A percentile compares a stretch with the other conserved stretches of the same genome.
phyloP scores from a whole-genome alignment of 2,888 invertebrate genomes.

The Cephalotes varians region DNA sequence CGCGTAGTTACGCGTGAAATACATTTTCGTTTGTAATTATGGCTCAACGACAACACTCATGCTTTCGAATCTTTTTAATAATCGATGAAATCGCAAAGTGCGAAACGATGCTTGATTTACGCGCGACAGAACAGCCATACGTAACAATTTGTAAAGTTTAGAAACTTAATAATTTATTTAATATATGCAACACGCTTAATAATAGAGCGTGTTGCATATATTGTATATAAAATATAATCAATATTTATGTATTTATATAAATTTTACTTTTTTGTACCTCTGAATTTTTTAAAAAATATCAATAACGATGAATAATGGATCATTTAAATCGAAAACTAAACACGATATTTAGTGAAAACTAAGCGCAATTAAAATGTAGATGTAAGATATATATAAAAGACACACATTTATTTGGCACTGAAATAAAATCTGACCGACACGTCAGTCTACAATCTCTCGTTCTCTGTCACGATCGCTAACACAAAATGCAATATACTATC shows the following conservation, averaged over 20 bases:
- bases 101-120: neutral
- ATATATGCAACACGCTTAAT: neutral
- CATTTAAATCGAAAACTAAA: neutral
- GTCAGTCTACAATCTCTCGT: neutral
- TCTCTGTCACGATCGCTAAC: constrained; percentile 16
- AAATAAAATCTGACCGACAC: neutral
- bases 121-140: neutral
- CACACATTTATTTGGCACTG: neutral
- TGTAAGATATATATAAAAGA: neutral
- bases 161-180: neutral
- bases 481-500: constrained; percentile 21
- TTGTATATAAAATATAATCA: neutral
- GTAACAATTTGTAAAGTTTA: neutral
- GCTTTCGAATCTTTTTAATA: neutral
- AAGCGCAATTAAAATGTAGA: neutral
- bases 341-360: neutral
- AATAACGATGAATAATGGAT: neutral
- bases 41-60: neutral
- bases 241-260: neutral
- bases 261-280: neutral
- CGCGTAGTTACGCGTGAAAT: neutral
- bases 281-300: neutral
- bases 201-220: neutral
- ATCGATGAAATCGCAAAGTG: neutral
- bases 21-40: neutral